Evolutionary conservation across 1,140 invertebrate genomes (phyloP), one percentile per base, ranked within the genome.

Genomic region (Pachyrhynchus sulphureomaculatus): DNA sequence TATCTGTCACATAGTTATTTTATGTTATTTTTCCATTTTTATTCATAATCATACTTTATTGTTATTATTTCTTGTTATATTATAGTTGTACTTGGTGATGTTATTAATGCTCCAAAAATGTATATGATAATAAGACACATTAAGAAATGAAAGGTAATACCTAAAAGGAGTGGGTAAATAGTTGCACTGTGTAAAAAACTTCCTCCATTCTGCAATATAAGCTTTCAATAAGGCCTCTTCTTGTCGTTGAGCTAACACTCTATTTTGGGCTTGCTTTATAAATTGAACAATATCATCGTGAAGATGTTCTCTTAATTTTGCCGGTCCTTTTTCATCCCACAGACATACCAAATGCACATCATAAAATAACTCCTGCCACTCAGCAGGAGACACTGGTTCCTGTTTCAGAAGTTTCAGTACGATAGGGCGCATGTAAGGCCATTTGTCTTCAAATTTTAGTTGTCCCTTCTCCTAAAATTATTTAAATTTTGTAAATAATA

Each of bases 351-450:
- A 84, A 80, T 98, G 94, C 6, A 98, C 93, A 42, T 91, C 90
- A 79, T 92, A 96, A 79, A 99, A 99, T 61, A 98, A 80, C 76
- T 96, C 94, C 77, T 98, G 95, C 96, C 96, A 99, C 84, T 99
- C 95, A 66, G 81, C 83, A 73, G 93, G 88, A n/a, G 90, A 91
- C 0, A 98, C 94, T 21, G 90, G 82, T 74, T 98, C 93, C 78
- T 98, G 95, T 68, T 93, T 88, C 32, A 98, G 79, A 26, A 97
- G 77, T 78, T 97, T 96, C 42, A 96, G 78, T 36, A 98, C 93
- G 66, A 93, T 93, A 8, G 92, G 93, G 64, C 92, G 84, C 89
- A 98, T 98, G 60, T 82, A 83, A 42, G 93, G 93, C 95, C 95
- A 99, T 86, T 95, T 90, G 65, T 95, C 92, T 77, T 97, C 93